Conservation (phyloP, 2,797 vertebrate species). For the Tenualosa ilisha region DNA sequence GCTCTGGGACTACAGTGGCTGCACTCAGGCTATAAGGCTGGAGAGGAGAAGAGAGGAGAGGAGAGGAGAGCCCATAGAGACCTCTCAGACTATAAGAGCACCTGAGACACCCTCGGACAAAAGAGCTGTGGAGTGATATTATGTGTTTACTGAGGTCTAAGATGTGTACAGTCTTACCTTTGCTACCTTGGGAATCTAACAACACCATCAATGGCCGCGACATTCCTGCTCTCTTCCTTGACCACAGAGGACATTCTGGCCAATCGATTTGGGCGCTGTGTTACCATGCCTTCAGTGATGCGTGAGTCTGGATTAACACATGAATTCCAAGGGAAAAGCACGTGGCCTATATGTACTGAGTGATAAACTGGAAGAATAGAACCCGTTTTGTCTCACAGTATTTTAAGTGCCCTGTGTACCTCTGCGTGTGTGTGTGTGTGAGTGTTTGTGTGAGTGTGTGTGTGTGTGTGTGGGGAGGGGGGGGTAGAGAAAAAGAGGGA, state of each 20-base stretch:
- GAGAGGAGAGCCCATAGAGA: not conserved
- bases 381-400: constrained; percentile 26
- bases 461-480: not conserved
- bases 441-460: not conserved
- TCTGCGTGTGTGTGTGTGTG: constrained; percentile 26
- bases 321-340: constrained; percentile 40
- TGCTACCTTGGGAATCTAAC: constrained; percentile 30
- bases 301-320: constrained; percentile 58
- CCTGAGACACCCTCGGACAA: not conserved
- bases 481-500: not conserved
- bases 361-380: constrained; percentile 18
- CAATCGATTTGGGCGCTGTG: constrained; percentile 62
- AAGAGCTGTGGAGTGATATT: constrained; percentile 24
- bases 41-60: not conserved
- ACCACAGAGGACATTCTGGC: constrained; percentile 55
- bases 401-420: constrained; percentile 23
- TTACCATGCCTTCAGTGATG: constrained; percentile 51
- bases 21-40: not conserved
- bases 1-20: not conserved
- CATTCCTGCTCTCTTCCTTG: constrained; percentile 45
- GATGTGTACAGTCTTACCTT: constrained; percentile 37
- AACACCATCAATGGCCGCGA: constrained; percentile 51
- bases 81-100: not conserved
- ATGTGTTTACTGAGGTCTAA: constrained; percentile 39
- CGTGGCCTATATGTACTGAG: constrained; percentile 26